phyloP scores from a whole-genome alignment of 2,797 vertebrate genomes.

The Esox lucius region DNA sequence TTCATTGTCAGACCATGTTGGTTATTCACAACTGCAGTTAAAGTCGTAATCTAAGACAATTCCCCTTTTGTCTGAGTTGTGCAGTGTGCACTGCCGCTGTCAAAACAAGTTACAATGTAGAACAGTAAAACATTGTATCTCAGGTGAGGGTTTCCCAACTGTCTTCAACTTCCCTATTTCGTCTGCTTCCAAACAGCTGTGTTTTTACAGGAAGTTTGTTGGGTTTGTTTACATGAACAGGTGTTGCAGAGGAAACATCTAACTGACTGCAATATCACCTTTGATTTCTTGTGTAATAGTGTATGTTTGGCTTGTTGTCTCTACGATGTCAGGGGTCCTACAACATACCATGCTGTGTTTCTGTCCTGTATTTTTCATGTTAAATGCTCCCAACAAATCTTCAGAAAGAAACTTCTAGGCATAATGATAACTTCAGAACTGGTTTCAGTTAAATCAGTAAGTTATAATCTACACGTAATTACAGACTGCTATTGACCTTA shows the following conservation, averaged over 20 bases:
- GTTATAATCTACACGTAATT: background rate
- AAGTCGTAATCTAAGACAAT: background rate
- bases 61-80: conserved; percentile 44
- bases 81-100: conserved; percentile 34
- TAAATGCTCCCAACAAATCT: background rate
- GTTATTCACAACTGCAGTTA: background rate
- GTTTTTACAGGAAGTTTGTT: conserved; percentile 36
- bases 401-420: background rate
- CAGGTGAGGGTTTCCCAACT: conserved; percentile 39
- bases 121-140: conserved; percentile 46
- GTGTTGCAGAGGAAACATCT: conserved; percentile 36
- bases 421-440: background rate
- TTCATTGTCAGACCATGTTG: too few relatives aligned
- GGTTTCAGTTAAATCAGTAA: background rate
- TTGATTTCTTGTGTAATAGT: conserved; percentile 17
- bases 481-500: background rate
- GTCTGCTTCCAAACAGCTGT: conserved; percentile 28
- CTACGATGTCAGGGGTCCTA: conserved; percentile 7
- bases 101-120: conserved; percentile 55
- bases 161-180: conserved; percentile 13
- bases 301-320: conserved; percentile 33
- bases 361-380: background rate
- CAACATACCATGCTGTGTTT: conserved; percentile 4
- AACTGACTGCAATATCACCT: conserved; percentile 21
- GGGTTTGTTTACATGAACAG: conserved; percentile 41